Percentiles rank a stretch among this genome's conserved stretches.
Conservation (phyloP, 2,797 vertebrate genomes). For the Hoplostethus atlanticus region DNA sequence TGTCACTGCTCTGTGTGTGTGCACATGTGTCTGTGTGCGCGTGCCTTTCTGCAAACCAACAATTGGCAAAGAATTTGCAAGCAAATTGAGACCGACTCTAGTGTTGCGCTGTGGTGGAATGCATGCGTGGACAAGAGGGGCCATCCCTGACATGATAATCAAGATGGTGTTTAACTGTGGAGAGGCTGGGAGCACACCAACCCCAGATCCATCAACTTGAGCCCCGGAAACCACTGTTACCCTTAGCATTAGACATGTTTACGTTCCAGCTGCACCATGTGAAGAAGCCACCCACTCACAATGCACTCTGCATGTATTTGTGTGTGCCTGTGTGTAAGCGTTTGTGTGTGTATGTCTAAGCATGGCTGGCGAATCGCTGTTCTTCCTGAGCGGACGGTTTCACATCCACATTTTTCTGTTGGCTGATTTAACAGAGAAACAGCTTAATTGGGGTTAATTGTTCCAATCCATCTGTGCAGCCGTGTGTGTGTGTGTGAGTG, state of each 20-base stretch:
- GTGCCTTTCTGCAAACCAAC: slow-evolving; percentile 14
- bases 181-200: slow-evolving; percentile 42
- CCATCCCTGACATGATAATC: slow-evolving; percentile 67
- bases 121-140: slow-evolving; percentile 39
- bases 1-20: slow-evolving; percentile 13
- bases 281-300: slow-evolving; percentile 71
- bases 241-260: slow-evolving; percentile 80
- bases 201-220: slow-evolving; percentile 65
- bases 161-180: slow-evolving; percentile 56
- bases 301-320: slow-evolving; percentile 46
- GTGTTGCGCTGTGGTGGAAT: slow-evolving; percentile 56
- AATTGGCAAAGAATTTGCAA: slow-evolving; percentile 34
- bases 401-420: slow-evolving; percentile 76
- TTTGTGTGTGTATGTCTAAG: slow-evolving; percentile 17
- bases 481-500: slow-evolving; percentile 38
- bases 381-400: slow-evolving; percentile 77
- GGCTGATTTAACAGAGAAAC: slow-evolving; percentile 78
- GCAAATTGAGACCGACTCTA: slow-evolving; percentile 36
- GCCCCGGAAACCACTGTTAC: slow-evolving; percentile 78
- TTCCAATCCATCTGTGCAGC: slow-evolving; percentile 80
- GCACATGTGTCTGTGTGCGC: not conserved
- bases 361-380: slow-evolving; percentile 49
- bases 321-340: slow-evolving; percentile 53
- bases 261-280: slow-evolving; percentile 71
- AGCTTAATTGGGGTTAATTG: slow-evolving; percentile 84